phyloP scores from a whole-genome alignment of 2,113 vertebrate species.

The Oncorhynchus keta region DNA sequence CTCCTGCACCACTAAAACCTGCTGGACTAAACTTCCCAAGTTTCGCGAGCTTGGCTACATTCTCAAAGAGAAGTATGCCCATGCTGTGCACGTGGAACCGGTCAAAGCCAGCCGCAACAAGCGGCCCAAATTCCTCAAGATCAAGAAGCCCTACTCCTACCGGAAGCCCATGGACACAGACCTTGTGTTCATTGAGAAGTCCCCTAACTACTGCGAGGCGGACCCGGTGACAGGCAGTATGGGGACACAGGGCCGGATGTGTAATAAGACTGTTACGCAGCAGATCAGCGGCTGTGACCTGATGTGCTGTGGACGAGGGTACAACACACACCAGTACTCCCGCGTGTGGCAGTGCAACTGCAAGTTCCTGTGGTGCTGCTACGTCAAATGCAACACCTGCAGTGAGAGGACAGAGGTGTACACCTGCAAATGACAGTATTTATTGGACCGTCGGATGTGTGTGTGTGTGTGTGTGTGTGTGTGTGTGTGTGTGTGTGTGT shows the following conservation, averaged over 20 bases:
- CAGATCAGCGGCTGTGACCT: conserved; percentile 91
- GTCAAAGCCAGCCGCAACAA: conserved; percentile 94
- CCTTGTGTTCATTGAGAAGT: conserved; percentile 96
- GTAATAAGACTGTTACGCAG: conserved; percentile 93
- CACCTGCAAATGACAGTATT: conserved; percentile 90
- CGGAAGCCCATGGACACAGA: conserved; percentile 96
- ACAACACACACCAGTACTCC: conserved; percentile 98
- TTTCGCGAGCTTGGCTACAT: conserved; percentile 96
- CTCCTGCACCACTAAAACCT: conserved; percentile 97
- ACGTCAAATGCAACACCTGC: conserved; percentile 98
- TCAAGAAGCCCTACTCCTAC: conserved; percentile 94
- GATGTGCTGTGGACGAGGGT: conserved; percentile 97
- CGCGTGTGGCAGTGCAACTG: conserved; percentile 99
- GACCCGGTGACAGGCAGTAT: conserved; percentile 87
- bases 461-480: not conserved
- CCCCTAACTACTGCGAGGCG: conserved; percentile 96
- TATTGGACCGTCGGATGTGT: conserved; percentile 44
- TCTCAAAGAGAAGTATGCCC: conserved; percentile 95
- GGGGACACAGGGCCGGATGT: conserved; percentile 92
- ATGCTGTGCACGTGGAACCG: conserved; percentile 91
- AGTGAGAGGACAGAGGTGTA: conserved; percentile 97
- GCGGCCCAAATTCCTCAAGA: conserved; percentile 94
- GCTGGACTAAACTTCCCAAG: conserved; percentile 97
- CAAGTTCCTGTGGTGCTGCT: conserved; percentile 99
- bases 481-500: not conserved